A percentile compares a stretch with the other conserved stretches of the same genome.
Evolutionary conservation across 2,888 invertebrate species (phyloP).

Genomic region (Ormia ochracea): DNA sequence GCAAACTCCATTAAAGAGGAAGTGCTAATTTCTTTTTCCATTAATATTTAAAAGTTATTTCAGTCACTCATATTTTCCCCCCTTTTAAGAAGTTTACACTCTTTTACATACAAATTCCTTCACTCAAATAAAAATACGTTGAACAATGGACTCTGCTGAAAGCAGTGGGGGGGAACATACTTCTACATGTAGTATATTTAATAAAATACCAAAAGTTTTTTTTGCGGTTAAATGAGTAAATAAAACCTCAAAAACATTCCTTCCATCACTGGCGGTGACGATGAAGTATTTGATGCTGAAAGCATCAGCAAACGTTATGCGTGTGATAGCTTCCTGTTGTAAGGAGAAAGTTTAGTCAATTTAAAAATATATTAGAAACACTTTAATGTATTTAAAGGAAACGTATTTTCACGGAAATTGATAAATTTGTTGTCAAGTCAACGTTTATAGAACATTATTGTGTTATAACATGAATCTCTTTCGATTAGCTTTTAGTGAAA

Average conservation of each 20-base stretch:
- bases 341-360: neutral
- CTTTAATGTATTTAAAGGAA: neutral
- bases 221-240: conserved; percentile 5
- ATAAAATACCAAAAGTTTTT: neutral
- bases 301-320: neutral
- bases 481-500: neutral
- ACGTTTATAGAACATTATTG: no score
- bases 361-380: neutral
- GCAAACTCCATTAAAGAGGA: no score
- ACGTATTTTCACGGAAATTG: neutral
- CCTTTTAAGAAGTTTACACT: neutral
- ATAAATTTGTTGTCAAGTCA: neutral
- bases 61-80: no score
- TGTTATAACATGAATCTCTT: no score
- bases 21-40: no score
- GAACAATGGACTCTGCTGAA: neutral
- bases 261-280: neutral
- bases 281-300: neutral
- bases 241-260: neutral
- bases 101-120: neutral
- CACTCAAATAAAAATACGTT: neutral
- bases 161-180: neutral
- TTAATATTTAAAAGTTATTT: no score
- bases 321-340: neutral
- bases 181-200: neutral